phyloP scores from a whole-genome alignment of 2,113 vertebrate genomes.

The Brachyhypopomus gauderio region DNA sequence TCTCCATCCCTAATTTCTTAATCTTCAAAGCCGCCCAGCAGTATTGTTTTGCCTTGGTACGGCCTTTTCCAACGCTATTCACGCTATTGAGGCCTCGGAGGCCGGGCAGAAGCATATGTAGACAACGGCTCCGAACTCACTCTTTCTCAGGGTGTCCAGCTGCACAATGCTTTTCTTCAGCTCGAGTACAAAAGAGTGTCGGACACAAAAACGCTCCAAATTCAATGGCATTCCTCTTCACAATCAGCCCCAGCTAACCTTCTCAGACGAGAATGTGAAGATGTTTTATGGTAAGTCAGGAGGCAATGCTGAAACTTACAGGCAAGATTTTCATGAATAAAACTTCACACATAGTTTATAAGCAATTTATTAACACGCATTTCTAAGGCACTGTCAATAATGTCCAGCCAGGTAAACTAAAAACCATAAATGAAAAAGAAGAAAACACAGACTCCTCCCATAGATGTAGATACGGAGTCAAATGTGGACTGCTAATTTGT shows the following conservation, averaged over 20 bases:
- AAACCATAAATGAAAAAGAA: background rate
- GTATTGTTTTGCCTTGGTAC: conserved; percentile 69
- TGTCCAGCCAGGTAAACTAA: no score
- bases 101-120: conserved; percentile 67
- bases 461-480: conserved; percentile 3
- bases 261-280: conserved; percentile 28
- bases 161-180: conserved; percentile 77
- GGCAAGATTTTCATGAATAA: background rate
- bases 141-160: conserved; percentile 76
- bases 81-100: conserved; percentile 64
- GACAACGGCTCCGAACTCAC: conserved; percentile 71
- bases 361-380: background rate
- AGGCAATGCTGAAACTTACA: conserved; percentile 44
- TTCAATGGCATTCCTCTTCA: conserved; percentile 77
- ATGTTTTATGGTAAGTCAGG: conserved; percentile 55
- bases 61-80: conserved; percentile 72
- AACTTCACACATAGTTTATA: background rate
- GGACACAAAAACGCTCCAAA: conserved; percentile 67
- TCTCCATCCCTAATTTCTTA: conserved; percentile 59
- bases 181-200: conserved; percentile 72
- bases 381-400: no score
- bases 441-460: background rate
- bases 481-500: background rate
- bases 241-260: conserved; percentile 64
- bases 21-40: conserved; percentile 70